Evolutionary conservation across 1,140 invertebrate genomes (phyloP).

Genomic region (Chrysomallon squamiferum): DNA sequence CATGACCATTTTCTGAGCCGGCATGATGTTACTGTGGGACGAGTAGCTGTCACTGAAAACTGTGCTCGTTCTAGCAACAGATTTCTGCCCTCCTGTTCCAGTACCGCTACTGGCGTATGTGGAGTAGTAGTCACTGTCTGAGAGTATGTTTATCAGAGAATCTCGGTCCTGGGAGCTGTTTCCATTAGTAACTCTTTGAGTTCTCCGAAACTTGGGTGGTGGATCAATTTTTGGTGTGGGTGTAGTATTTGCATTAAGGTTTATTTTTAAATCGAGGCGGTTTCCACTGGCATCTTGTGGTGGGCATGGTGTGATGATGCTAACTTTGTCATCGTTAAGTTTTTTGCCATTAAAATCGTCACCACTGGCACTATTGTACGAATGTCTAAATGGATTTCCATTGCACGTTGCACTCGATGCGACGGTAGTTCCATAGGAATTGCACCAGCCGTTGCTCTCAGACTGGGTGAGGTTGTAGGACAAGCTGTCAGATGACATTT

Average conservation of each 20-base stretch:
- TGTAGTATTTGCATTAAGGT: conserved; percentile 10
- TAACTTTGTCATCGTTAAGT: conserved; percentile 22
- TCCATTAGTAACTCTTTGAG: neutral
- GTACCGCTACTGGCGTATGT: conserved; percentile 14
- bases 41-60: neutral
- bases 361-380: conserved; percentile 15
- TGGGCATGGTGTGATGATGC: conserved; percentile 42
- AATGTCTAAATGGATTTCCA: conserved; percentile 29
- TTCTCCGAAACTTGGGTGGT: conserved; percentile 33
- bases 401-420: neutral
- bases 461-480: conserved; percentile 22
- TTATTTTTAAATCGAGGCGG: conserved; percentile 34
- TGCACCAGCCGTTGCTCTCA: conserved; percentile 19
- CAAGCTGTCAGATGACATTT: conserved; percentile 55
- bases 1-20: too few species aligned
- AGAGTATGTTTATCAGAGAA: neutral
- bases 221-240: conserved; percentile 49
- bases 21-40: neutral
- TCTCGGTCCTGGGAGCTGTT: neutral
- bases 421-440: conserved; percentile 17
- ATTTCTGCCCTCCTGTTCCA: neutral
- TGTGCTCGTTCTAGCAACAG: conserved; percentile 1
- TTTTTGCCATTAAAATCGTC: conserved; percentile 2
- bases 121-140: conserved; percentile 29
- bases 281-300: conserved; percentile 43